A percentile compares a stretch with the other conserved stretches of the same genome.
Conservation (phyloP, 2,888 invertebrate species). For the Eupithecia exiguata region DNA sequence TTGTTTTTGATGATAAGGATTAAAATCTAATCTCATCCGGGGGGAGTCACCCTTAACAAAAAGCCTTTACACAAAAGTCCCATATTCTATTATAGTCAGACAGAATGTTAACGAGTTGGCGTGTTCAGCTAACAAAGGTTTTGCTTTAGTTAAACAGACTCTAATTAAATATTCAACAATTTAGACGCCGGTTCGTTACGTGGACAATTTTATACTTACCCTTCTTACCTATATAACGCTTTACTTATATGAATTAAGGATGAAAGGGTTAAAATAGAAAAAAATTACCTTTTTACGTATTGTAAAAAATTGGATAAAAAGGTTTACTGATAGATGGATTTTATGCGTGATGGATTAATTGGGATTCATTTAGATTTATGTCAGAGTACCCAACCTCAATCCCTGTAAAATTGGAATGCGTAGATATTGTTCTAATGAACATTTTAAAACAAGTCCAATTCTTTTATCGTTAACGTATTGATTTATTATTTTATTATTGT, state of each 20-base stretch:
- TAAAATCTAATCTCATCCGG: slow-evolving; percentile 11
- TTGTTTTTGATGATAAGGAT: neutral
- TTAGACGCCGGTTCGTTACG: slow-evolving; percentile 25
- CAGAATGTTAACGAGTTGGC: slow-evolving; percentile 53
- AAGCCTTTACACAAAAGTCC: slow-evolving; percentile 46
- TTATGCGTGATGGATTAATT: neutral
- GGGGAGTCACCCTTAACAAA: neutral
- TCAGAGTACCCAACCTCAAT: neutral
- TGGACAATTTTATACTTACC: slow-evolving; percentile 20
- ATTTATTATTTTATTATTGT: too few relatives aligned
- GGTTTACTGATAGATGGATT: slow-evolving; percentile 5
- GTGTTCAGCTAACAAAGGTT: slow-evolving; percentile 53
- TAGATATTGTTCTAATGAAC: neutral
- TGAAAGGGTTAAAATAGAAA: neutral
- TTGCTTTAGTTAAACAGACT: slow-evolving; percentile 35
- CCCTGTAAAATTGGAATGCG: neutral
- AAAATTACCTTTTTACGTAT: neutral
- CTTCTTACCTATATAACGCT: neutral
- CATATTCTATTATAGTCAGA: slow-evolving; percentile 47
- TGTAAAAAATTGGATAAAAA: neutral
- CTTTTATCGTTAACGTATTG: neutral
- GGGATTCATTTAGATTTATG: neutral
- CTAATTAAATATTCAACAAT: slow-evolving; percentile 37
- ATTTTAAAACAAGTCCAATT: neutral
- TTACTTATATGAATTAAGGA: neutral